These are phyloP conservation scores for Morpho helenor DNA, from an alignment of 2,888 invertebrate genomes.

Conservation along the genomic window DNA sequence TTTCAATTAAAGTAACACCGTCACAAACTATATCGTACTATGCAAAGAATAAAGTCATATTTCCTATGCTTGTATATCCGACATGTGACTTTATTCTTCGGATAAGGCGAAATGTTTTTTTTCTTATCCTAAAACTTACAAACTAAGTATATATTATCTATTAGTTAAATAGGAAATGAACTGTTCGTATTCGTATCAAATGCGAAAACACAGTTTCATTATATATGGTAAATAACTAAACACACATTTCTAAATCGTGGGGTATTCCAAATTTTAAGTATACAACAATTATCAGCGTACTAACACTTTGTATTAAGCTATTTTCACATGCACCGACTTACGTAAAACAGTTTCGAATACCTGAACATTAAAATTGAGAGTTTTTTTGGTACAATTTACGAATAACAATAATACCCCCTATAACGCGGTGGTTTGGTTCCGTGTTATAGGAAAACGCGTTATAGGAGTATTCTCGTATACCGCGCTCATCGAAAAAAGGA, in stretches of 20 bases:
- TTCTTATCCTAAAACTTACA: background rate
- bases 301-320: constrained; percentile 1
- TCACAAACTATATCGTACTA: background rate
- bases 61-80: no score
- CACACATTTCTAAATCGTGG: background rate
- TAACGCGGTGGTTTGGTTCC: no score
- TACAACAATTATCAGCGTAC: background rate
- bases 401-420: no score
- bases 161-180: constrained; percentile 10
- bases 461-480: no score
- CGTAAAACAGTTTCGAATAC: constrained; percentile 28
- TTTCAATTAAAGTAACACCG: constrained; percentile 7
- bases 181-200: constrained; percentile 3
- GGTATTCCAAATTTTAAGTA: background rate
- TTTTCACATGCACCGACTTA: constrained; percentile 11
- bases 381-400: constrained; percentile 42
- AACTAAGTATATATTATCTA: constrained; percentile 1
- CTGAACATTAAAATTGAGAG: constrained; percentile 26
- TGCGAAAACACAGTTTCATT: background rate
- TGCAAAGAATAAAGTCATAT: no score
- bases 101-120: no score
- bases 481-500: no score
- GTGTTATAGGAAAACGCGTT: no score
- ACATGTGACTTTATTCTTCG: no score
- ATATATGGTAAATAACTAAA: background rate